Conservation (phyloP, 2,113 vertebrate genomes). For the Lepidothrix coronata region DNA sequence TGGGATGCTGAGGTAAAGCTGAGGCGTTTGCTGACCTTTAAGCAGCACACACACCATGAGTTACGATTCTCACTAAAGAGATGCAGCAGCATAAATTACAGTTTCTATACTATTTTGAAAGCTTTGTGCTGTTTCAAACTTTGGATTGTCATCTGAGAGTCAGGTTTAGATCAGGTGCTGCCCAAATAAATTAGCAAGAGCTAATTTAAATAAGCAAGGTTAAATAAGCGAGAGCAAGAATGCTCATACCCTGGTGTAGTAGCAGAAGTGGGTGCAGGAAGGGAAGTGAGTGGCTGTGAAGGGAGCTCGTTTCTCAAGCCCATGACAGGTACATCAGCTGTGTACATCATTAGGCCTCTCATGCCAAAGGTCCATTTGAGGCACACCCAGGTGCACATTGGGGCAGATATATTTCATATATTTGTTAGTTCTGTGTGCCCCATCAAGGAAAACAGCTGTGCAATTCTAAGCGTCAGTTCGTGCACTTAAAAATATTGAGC, state of each 20-base stretch:
- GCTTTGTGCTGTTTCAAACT: background rate
- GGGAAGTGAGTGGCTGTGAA: background rate
- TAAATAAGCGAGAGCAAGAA: background rate
- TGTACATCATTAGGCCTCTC: background rate
- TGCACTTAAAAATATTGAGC: background rate
- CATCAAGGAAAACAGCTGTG: background rate
- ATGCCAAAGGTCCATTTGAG: background rate
- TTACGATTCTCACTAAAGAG: background rate
- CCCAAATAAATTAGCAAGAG: background rate
- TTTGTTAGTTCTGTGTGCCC: background rate
- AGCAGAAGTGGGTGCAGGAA: background rate
- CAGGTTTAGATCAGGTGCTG: background rate
- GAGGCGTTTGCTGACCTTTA: background rate
- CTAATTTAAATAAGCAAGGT: background rate
- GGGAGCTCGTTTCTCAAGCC: background rate
- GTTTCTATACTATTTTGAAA: background rate
- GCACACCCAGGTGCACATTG: fast-evolving
- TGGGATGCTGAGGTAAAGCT: background rate
- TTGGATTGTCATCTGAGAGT: background rate
- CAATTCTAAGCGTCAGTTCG: background rate
- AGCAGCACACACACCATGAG: background rate
- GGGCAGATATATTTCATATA: background rate
- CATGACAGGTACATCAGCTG: background rate
- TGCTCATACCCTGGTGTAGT: background rate
- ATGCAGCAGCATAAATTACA: background rate